These are phyloP conservation scores for Petrophora chlorosata DNA, from an alignment of 2,888 invertebrate genomes.

Conservation along the genomic window DNA sequence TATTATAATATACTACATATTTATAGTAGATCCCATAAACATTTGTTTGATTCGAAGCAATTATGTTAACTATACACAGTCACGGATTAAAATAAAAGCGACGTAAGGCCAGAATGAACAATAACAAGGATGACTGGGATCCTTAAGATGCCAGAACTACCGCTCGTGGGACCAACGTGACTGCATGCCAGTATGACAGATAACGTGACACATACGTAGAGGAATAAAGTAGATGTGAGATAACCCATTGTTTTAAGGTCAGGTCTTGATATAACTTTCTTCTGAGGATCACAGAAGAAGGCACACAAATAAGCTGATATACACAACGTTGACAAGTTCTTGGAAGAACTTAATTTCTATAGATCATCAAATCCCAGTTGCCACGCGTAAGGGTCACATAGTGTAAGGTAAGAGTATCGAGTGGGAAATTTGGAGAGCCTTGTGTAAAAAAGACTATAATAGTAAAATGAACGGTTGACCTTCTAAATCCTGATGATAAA, in stretches of 20 bases:
- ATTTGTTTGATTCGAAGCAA: conserved; percentile 1
- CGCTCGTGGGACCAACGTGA: background rate
- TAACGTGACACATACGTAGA: background rate
- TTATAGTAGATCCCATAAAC: no score
- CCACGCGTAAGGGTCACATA: no score
- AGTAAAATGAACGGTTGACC: conserved; percentile 8
- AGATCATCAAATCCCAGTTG: no score
- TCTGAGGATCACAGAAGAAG: background rate
- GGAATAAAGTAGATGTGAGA: background rate
- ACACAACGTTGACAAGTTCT: no score
- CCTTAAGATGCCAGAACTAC: no score
- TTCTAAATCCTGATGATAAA: conserved; percentile 4
- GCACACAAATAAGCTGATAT: background rate
- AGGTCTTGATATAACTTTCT: background rate
- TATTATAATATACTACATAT: no score
- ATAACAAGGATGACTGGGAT: background rate
- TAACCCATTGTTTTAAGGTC: conserved; percentile 1
- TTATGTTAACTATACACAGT: conserved; percentile 1
- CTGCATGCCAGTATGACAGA: background rate
- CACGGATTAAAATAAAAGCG: conserved; percentile 17
- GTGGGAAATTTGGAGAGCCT: no score
- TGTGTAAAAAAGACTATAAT: no score
- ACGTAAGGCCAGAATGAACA: conserved; percentile 8
- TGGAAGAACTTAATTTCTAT: no score
- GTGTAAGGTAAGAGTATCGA: background rate